Percentiles rank a stretch among this genome's conserved stretches.
These are phyloP conservation scores for Piaya cayana DNA, from an alignment of 2,113 vertebrate species.

Conservation along the genomic window DNA sequence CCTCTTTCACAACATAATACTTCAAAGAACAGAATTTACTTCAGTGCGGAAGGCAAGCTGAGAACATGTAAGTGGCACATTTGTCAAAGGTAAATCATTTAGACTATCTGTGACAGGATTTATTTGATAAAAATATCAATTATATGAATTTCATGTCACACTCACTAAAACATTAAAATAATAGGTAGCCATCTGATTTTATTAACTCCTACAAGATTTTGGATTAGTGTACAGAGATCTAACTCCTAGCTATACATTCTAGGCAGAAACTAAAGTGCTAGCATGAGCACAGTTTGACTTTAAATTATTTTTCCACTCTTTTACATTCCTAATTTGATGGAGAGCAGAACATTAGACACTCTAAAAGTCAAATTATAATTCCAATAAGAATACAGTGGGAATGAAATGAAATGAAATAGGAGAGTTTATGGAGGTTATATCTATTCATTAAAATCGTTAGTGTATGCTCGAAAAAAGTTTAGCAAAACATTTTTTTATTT, in stretches of 20 bases:
- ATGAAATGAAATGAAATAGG: neutral
- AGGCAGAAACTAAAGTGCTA: neutral
- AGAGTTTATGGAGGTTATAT: too few species aligned
- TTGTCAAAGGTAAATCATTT: neutral
- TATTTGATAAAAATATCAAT: constrained; percentile 9
- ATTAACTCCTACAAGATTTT: constrained; percentile 23
- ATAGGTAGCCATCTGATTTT: neutral
- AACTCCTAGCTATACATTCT: neutral
- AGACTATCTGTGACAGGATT: neutral
- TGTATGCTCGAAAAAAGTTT: accelerated
- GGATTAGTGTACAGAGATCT: neutral
- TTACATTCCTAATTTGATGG: neutral
- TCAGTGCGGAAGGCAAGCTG: neutral
- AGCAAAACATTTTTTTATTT: neutral
- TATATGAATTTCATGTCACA: neutral
- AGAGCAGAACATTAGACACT: neutral
- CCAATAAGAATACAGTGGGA: neutral
- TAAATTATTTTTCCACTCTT: neutral
- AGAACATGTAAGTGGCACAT: neutral
- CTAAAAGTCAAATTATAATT: neutral
- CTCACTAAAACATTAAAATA: constrained; percentile 1
- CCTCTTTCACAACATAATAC: neutral
- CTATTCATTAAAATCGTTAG: neutral
- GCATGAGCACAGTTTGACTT: neutral
- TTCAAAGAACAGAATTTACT: neutral